phyloP scores from a whole-genome alignment of 2,797 vertebrate species.

The Botia kubotai region DNA sequence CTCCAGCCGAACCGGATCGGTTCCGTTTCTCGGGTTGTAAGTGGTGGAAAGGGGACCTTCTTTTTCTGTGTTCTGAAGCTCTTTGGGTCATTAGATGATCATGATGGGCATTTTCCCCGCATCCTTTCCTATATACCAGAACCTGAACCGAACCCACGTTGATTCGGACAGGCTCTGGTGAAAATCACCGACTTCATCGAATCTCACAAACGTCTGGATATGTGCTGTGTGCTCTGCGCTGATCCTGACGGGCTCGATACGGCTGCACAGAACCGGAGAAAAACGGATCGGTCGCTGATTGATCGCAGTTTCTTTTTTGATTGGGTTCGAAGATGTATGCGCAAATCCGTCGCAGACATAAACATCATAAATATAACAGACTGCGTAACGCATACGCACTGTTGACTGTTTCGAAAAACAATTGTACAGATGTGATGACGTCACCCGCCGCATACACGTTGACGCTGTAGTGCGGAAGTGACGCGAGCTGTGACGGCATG shows the following conservation, averaged over 20 bases:
- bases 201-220: neutral
- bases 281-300: slow-evolving; percentile 7
- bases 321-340: slow-evolving; percentile 28
- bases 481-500: neutral
- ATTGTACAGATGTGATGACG: neutral
- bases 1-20: slow-evolving; percentile 42
- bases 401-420: neutral
- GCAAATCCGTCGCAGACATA: neutral
- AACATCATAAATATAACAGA: neutral
- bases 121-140: slow-evolving; percentile 76
- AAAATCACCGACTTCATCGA: neutral
- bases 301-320: slow-evolving; percentile 37
- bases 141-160: slow-evolving; percentile 38
- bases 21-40: slow-evolving; percentile 1
- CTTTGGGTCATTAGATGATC: slow-evolving; percentile 75
- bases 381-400: neutral
- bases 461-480: slow-evolving; percentile 19
- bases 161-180: slow-evolving; percentile 17
- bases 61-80: slow-evolving; percentile 75
- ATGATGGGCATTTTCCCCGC: slow-evolving; percentile 76
- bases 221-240: neutral
- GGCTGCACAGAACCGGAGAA: slow-evolving; percentile 32
- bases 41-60: slow-evolving; percentile 44
- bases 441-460: neutral
- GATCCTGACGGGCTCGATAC: neutral